These are phyloP conservation scores for Hyposoter didymator DNA, from an alignment of 2,888 invertebrate genomes.

Conservation along the genomic window DNA sequence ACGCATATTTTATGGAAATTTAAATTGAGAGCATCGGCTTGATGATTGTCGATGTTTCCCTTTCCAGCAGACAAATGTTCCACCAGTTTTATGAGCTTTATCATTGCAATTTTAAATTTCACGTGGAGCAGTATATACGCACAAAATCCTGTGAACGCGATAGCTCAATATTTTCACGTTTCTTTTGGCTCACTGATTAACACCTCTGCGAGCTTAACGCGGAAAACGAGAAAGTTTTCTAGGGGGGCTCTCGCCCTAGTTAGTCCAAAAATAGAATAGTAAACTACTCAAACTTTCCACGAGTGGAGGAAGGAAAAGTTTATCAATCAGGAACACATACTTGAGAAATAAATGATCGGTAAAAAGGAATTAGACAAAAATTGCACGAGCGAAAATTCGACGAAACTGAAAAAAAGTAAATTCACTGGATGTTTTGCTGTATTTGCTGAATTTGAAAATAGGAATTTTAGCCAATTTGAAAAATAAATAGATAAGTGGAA, in stretches of 20 bases:
- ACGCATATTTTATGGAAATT: background rate
- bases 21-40: background rate
- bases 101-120: conserved; percentile 22
- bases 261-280: conserved; percentile 66
- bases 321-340: conserved; percentile 1
- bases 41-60: background rate
- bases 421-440: too few relatives aligned
- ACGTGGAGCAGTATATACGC: background rate
- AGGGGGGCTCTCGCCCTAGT: conserved; percentile 58
- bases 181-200: conserved; percentile 39
- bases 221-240: conserved; percentile 43
- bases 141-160: background rate
- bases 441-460: too few relatives aligned
- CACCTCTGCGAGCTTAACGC: conserved; percentile 9
- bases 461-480: too few relatives aligned
- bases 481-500: background rate
- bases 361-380: background rate
- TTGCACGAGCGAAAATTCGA: background rate
- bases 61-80: conserved; percentile 9
- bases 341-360: background rate
- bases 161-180: conserved; percentile 11
- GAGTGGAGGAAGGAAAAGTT: conserved; percentile 22
- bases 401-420: too few relatives aligned
- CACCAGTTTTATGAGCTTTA: background rate
- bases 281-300: conserved; percentile 49